Percentiles rank a stretch among this genome's conserved stretches.
These are phyloP conservation scores for Diuraphis noxia DNA, from an alignment of 1,140 invertebrate species.

Conservation along the genomic window DNA sequence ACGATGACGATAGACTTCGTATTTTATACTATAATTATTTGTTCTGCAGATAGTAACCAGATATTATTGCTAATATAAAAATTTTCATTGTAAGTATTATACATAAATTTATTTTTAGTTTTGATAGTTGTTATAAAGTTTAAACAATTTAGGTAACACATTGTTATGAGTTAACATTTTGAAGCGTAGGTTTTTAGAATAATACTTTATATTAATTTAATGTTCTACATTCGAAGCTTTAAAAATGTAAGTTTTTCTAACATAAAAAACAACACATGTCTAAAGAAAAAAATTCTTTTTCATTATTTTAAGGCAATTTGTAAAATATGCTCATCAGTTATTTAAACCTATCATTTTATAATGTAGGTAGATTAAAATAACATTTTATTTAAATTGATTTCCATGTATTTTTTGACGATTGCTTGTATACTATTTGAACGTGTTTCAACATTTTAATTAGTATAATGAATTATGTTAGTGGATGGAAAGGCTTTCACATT, in stretches of 20 bases:
- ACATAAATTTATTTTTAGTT: neutral
- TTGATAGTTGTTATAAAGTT: neutral
- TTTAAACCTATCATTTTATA: neutral
- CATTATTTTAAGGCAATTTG: neutral
- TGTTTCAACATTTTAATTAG: neutral
- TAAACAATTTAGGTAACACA: neutral
- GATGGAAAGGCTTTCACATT: neutral
- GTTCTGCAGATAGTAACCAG: too few relatives aligned
- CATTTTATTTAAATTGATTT: neutral
- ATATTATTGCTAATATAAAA: too few relatives aligned
- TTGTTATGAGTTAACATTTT: neutral
- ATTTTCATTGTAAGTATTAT: neutral
- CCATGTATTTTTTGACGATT: neutral
- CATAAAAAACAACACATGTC: neutral
- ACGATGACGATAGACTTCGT: too few relatives aligned
- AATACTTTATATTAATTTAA: neutral
- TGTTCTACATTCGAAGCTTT: neutral
- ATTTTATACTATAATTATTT: too few relatives aligned
- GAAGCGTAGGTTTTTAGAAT: neutral
- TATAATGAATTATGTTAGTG: neutral
- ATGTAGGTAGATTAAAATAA: neutral
- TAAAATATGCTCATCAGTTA: neutral
- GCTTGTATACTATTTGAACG: neutral
- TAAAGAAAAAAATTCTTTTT: neutral
- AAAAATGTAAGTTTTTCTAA: neutral